A percentile compares a stretch with the other conserved stretches of the same genome.
phyloP scores from a whole-genome alignment of 2,113 vertebrate genomes.

The Heterotilapia buettikoferi region DNA sequence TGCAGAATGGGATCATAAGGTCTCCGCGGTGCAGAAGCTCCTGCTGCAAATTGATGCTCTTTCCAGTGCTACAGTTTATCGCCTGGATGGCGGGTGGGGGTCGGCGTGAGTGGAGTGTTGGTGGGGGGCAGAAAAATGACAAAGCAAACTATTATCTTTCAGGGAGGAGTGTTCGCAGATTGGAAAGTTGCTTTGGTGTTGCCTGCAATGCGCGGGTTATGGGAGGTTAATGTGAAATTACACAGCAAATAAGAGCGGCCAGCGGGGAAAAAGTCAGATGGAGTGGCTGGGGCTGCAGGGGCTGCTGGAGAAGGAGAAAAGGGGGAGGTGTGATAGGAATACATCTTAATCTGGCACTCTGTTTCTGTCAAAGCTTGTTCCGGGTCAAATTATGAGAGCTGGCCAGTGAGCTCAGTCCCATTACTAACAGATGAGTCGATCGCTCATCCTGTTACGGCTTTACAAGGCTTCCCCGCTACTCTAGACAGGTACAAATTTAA shows the following conservation, averaged over 20 bases:
- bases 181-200: slow-evolving; percentile 46
- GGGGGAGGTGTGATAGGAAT: slow-evolving; percentile 54
- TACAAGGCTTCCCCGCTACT: slow-evolving; percentile 31
- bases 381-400: slow-evolving; percentile 71
- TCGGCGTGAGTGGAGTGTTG: not conserved
- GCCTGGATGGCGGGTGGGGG: not conserved
- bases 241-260: slow-evolving; percentile 42
- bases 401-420: slow-evolving; percentile 55
- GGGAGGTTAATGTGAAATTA: slow-evolving; percentile 66
- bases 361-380: slow-evolving; percentile 72
- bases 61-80: slow-evolving; percentile 51
- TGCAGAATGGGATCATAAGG: slow-evolving; percentile 52
- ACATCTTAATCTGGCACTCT: slow-evolving; percentile 67
- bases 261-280: slow-evolving; percentile 4
- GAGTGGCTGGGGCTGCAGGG: not conserved
- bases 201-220: slow-evolving; percentile 21
- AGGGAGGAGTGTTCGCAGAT: slow-evolving; percentile 24
- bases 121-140: slow-evolving; percentile 34
- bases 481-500: slow-evolving; percentile 68
- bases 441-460: slow-evolving; percentile 60
- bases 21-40: slow-evolving; percentile 35
- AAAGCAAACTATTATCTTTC: slow-evolving; percentile 57
- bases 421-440: slow-evolving; percentile 70
- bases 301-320: slow-evolving; percentile 2
- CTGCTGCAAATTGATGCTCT: slow-evolving; percentile 53